Evolutionary conservation across 2,888 invertebrate genomes (phyloP), one percentile per base, ranked within the genome.

Genomic region (Eurytoma adleriae): DNA sequence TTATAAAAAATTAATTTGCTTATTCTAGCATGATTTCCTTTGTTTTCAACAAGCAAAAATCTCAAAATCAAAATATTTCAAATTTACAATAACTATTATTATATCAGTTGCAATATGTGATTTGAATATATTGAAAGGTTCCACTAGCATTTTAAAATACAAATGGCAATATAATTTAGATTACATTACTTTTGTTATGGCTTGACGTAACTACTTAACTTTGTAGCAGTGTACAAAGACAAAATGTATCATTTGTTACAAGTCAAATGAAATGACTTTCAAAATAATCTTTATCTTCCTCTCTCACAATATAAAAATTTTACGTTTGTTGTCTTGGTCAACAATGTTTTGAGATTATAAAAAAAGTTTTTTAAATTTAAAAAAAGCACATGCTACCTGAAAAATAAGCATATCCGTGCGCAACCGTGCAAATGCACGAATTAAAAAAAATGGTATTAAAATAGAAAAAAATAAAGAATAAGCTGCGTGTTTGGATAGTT

Each of bases 181-280:
- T 12, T 62, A 67, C 30, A 40, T 68, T 69, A 54, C 62, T 57
- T 80, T 77, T 64, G 56, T 67, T 80, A 80, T 77, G 77, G 77
- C 77, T 77, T 80, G 80, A 73, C 64, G 76, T 76, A 40, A 40
- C 64, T 72, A 24, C 5, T 61, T 7, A 57, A 59, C 40, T 70
- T 54, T 54, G 14, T 54, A 64, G 24, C 62, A 72, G 54, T 27
- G 12, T 64, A 24, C 13, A 61, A 18, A 50, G 7, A 27, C 27
- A 50, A 24, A 24, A 27, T 56, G 57, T 10, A 13, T 48, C 52
- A 3, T 52, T 62, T 16, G 1, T n/a, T 64, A n/a, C 24, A 57
- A 69, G 50, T 68, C 24, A n/a, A 74, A 79, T 79, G 70, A 79
- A 79, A 79, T 75, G 79, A 79, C 75, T 70, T 20, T n/a, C 57